phyloP scores from a whole-genome alignment of 2,888 invertebrate species.

The Cecidostiba fungosa region DNA sequence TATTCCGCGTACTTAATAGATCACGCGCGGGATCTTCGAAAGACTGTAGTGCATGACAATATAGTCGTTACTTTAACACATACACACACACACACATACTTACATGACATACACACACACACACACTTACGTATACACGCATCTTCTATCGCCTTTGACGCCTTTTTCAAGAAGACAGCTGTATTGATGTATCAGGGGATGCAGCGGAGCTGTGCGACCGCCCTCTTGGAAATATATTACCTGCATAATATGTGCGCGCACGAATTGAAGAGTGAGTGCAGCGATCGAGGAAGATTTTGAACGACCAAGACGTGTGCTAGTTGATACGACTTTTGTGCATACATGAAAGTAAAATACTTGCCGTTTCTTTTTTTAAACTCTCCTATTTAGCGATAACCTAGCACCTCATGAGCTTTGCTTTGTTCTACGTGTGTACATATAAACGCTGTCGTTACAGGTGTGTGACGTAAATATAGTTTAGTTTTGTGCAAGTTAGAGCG shows the following conservation, averaged over 20 bases:
- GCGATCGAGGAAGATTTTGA: neutral
- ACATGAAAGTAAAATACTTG: neutral
- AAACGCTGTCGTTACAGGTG: neutral
- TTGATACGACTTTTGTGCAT: neutral
- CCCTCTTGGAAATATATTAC: neutral
- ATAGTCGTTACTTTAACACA: conserved; percentile 71
- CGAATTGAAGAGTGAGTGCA: conserved; percentile 8
- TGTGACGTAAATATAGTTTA: neutral
- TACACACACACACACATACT: conserved; percentile 12
- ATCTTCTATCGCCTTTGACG: conserved; percentile 50
- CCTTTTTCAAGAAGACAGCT: conserved; percentile 43
- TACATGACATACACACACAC: neutral
- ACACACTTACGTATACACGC: neutral
- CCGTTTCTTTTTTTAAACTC: neutral
- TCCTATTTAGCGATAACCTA: neutral
- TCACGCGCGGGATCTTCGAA: conserved; percentile 70
- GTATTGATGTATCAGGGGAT: neutral
- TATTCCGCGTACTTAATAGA: conserved; percentile 21
- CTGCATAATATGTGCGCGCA: neutral
- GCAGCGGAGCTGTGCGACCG: neutral
- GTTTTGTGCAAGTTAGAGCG: neutral
- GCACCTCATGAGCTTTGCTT: neutral
- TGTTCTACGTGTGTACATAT: neutral
- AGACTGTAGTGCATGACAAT: conserved; percentile 78
- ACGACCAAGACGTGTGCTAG: neutral